A percentile compares a stretch with the other conserved stretches of the same genome.
Evolutionary conservation across 1,140 invertebrate genomes (phyloP).

Genomic region (Habropoda laboriosa): DNA sequence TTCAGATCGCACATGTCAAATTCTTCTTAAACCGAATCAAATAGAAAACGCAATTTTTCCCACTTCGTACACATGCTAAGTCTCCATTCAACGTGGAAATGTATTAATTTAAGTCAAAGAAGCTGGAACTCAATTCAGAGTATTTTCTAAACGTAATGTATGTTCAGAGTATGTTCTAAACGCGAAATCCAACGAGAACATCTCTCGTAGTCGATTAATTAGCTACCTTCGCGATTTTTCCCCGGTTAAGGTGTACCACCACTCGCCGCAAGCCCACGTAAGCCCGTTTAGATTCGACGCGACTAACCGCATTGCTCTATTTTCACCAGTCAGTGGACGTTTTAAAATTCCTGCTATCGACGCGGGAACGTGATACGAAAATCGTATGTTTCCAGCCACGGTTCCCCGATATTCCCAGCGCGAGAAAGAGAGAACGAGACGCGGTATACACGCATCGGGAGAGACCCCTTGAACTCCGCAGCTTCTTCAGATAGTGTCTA

Average conservation of each 20-base stretch:
- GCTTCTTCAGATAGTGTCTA: constrained; percentile 57
- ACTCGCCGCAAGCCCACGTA: background rate
- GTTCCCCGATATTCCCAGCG: background rate
- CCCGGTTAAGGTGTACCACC: background rate
- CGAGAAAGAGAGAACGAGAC: background rate
- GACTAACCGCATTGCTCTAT: background rate
- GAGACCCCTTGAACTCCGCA: constrained; percentile 62
- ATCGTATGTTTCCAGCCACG: constrained; percentile 7
- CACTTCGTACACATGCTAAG: too few relatives aligned
- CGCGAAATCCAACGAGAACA: background rate
- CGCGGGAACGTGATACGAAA: background rate
- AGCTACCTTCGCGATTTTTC: background rate
- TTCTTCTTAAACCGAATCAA: too few relatives aligned
- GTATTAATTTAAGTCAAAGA: background rate
- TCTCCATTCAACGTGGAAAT: too few relatives aligned
- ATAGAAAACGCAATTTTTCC: too few relatives aligned
- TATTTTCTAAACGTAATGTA: too few relatives aligned
- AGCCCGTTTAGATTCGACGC: background rate
- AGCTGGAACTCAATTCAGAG: background rate
- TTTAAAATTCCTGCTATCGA: constrained; percentile 17
- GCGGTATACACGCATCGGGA: constrained; percentile 36
- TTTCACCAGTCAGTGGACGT: background rate
- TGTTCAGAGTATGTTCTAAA: too few relatives aligned
- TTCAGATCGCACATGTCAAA: too few relatives aligned
- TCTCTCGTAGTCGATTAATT: background rate